Base-by-base conservation (phyloP, 2,888 invertebrate genomes). In the Yponomeuta evonymella region DNA sequence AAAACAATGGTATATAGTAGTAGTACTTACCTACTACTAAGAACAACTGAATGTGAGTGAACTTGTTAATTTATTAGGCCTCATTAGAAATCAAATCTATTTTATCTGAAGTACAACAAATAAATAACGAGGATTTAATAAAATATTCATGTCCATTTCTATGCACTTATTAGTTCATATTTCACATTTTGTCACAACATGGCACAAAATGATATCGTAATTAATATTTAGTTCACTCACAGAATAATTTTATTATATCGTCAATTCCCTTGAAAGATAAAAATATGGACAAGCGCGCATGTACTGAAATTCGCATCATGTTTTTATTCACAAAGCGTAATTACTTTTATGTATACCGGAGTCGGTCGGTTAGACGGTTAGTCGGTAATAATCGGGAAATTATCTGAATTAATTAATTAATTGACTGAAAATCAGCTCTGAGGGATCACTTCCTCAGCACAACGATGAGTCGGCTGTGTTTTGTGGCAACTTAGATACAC, bases 141-240 rank as follows among this genome's bases (percentile, higher is more conserved):
- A 12, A n/a, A 33, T 48, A 51, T 68, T 23, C 29, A 6, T 67
- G 43, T 67, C 48, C 51, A 48, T 48, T 68, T 12, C 30, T 68
- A 68, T n/a, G 8, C 43, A 68, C 9, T 48, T 12, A 33, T 30
- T 68, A 8, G 68, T 68, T 68, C 23, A 48, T 72, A 77, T 74
- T 76, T 82, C 79, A 86, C 91, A 92, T 91, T 92, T 92, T 91
- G 92, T 91, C 91, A 92, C 92, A 92, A 91, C 82, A 79, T 87
- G 89, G 90, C 70, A 71, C 58, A 81, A 83, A 81, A 83, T 81
- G 81, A 76, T 72, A 81, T 79, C 78, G 83, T 81, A 77, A 80
- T 79, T 58, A 58, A 58, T 58, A 58, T 79, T 81, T 82, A 84
- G 69, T 83, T 81, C 83, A 81, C 79, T 70, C 70, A 65, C 29